These are phyloP conservation scores for Dreissena rostriformis DNA, from an alignment of 1,140 invertebrate genomes.

Conservation along the genomic window DNA sequence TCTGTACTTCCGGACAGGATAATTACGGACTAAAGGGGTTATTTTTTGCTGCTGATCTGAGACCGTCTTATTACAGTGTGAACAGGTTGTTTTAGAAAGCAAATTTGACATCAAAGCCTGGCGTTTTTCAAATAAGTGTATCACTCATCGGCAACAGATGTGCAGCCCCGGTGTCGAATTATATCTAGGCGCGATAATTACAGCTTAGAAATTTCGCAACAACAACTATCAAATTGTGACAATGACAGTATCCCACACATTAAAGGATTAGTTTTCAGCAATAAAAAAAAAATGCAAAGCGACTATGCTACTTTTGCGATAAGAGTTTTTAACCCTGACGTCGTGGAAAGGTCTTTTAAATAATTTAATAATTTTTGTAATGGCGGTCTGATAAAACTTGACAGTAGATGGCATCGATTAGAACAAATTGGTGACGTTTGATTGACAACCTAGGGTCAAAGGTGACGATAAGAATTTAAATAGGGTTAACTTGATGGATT, in stretches of 20 bases:
- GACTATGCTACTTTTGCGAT: background rate
- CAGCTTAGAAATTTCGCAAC: conserved; percentile 18
- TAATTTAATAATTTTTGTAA: no score
- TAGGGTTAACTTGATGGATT: no score
- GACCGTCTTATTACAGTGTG: conserved; percentile 29
- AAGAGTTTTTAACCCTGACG: no score
- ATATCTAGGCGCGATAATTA: conserved; percentile 29
- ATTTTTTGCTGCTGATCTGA: conserved; percentile 2
- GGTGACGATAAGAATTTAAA: no score
- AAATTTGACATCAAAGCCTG: conserved; percentile 52
- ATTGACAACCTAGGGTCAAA: no score
- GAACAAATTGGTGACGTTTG: no score
- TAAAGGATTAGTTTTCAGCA: conserved; percentile 28
- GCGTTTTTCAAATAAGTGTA: conserved; percentile 47
- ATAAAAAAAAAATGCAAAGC: conserved; percentile 23
- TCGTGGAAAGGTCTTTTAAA: no score
- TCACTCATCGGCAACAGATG: conserved; percentile 32
- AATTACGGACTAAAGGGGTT: conserved; percentile 1
- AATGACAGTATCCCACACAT: conserved; percentile 28
- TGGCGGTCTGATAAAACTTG: no score
- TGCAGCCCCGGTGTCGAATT: conserved; percentile 8
- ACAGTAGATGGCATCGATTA: no score
- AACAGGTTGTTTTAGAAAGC: conserved; percentile 39
- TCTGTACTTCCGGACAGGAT: background rate
- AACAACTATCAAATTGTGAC: conserved; percentile 21